Evolutionary conservation across 2,888 invertebrate genomes (phyloP).

Genomic region (Corbicula japonica): DNA sequence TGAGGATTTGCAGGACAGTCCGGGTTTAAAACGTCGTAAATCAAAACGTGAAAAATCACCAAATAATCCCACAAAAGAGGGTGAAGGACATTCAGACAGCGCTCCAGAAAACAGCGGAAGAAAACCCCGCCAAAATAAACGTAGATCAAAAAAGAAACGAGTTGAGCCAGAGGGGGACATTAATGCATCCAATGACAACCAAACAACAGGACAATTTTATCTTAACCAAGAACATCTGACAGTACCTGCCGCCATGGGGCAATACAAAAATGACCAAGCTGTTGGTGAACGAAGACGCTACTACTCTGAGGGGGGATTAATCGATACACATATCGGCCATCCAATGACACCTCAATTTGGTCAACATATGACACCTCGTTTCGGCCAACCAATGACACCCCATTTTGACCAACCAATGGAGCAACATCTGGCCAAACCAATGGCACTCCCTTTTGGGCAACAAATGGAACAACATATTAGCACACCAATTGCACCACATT

Average conservation of each 20-base stretch:
- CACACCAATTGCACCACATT: too few species aligned
- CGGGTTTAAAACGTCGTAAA: slow-evolving; percentile 10
- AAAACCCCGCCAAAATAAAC: slow-evolving; percentile 13
- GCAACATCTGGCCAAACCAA: too few species aligned
- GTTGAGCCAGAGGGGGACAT: slow-evolving; percentile 63
- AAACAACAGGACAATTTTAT: slow-evolving; percentile 38
- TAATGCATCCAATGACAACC: slow-evolving; percentile 54
- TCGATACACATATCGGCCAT: slow-evolving; percentile 55
- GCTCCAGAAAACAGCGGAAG: not conserved
- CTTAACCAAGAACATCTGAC: slow-evolving; percentile 46
- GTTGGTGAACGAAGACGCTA: slow-evolving; percentile 38
- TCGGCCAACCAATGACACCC: slow-evolving; percentile 19
- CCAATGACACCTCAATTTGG: too few species aligned
- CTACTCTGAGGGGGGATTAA: slow-evolving; percentile 50
- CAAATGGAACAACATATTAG: slow-evolving; percentile 29
- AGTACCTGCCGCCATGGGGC: slow-evolving; percentile 16
- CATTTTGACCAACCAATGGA: slow-evolving; percentile 10
- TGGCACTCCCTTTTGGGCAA: too few species aligned
- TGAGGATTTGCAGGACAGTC: slow-evolving; percentile 13
- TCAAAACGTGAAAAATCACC: slow-evolving; percentile 36
- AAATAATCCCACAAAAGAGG: not conserved
- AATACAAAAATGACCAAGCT: not conserved
- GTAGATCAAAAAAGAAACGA: slow-evolving; percentile 40
- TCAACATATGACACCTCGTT: too few species aligned
- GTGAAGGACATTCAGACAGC: slow-evolving; percentile 1